Conservation (phyloP, 2,888 invertebrate genomes). For the Drosophila rellima region DNA sequence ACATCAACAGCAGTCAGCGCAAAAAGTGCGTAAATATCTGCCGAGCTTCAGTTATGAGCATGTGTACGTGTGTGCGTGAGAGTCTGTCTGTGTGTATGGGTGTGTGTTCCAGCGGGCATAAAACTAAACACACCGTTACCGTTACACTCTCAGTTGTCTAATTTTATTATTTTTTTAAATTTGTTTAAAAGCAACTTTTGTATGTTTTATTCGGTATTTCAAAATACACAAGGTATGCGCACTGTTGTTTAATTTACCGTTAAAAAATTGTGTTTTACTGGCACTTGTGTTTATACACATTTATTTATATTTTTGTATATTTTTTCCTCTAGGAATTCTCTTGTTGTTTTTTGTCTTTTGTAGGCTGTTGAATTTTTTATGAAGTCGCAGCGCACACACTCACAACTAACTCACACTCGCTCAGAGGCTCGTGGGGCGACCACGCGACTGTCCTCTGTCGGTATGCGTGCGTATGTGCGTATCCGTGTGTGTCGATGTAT, state of each 20-base stretch:
- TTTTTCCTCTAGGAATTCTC: slow-evolving; percentile 24
- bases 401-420: slow-evolving; percentile 28
- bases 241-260: slow-evolving; percentile 44
- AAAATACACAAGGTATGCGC: slow-evolving; percentile 31
- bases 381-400: slow-evolving; percentile 52
- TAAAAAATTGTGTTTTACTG: slow-evolving; percentile 40
- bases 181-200: slow-evolving; percentile 30
- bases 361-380: slow-evolving; percentile 72
- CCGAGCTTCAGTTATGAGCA: slow-evolving; percentile 36
- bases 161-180: slow-evolving; percentile 37
- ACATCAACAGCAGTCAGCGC: slow-evolving; percentile 8
- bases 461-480: slow-evolving; percentile 31
- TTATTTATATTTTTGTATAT: slow-evolving; percentile 45
- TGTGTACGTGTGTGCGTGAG: not conserved
- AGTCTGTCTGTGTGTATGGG: slow-evolving; percentile 8
- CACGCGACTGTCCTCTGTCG: slow-evolving; percentile 52
- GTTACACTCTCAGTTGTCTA: slow-evolving; percentile 10
- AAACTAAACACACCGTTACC: slow-evolving; percentile 24
- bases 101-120: slow-evolving; percentile 18
- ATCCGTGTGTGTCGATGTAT: slow-evolving; percentile 22
- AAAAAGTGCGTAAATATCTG: slow-evolving; percentile 40
- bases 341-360: slow-evolving; percentile 48
- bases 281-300: slow-evolving; percentile 49
- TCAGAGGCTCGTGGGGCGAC: slow-evolving; percentile 36
- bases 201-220: slow-evolving; percentile 2